Evolutionary conservation across 2,113 vertebrate genomes (phyloP).

Genomic region (Rutilus rutilus): DNA sequence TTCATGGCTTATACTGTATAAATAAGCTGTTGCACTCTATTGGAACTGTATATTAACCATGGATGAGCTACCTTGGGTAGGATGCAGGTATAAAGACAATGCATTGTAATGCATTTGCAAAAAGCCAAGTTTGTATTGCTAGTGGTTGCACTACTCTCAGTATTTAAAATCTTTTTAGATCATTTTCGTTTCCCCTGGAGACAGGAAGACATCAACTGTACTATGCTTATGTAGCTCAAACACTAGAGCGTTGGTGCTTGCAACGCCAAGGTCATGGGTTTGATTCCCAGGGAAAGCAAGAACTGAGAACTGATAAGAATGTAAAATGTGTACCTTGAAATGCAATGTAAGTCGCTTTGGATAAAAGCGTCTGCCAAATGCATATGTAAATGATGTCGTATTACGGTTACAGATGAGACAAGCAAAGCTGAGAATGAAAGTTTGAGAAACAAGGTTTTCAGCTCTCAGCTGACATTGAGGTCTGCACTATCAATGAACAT

Average conservation of each 20-base stretch:
- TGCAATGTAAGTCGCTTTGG: too few relatives aligned
- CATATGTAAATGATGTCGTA: neutral
- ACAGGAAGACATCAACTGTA: neutral
- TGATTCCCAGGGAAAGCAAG: too few relatives aligned
- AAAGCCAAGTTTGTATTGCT: neutral
- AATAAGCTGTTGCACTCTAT: neutral
- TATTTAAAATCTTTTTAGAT: neutral
- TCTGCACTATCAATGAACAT: neutral
- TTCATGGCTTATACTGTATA: neutral
- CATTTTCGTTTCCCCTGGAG: neutral
- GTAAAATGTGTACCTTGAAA: too few relatives aligned
- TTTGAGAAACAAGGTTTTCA: neutral
- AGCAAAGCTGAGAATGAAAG: slow-evolving; percentile 3
- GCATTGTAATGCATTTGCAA: neutral
- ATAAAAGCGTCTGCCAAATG: too few relatives aligned
- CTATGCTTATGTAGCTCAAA: neutral
- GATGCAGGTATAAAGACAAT: neutral
- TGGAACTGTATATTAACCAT: neutral
- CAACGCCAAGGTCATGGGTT: too few relatives aligned
- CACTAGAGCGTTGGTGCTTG: too few relatives aligned
- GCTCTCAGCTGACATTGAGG: neutral
- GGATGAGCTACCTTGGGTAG: neutral
- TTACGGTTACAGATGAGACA: neutral
- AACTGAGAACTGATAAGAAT: too few relatives aligned
- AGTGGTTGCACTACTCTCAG: neutral